These are phyloP conservation scores for Dinothrombium tinctorium DNA, from an alignment of 1,140 invertebrate species.

Conservation along the genomic window DNA sequence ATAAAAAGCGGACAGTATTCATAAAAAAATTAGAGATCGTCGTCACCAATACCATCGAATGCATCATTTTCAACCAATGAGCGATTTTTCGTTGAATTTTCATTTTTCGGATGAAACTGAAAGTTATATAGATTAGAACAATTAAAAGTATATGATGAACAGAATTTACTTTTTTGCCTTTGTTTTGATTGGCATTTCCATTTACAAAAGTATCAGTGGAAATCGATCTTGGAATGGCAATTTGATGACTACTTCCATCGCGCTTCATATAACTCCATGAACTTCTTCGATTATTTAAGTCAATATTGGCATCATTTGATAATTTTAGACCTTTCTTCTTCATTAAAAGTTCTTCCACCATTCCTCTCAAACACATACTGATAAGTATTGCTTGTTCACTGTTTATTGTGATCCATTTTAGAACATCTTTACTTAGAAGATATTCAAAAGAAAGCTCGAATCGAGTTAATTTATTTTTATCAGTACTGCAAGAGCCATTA, in stretches of 20 bases:
- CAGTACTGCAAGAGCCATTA: neutral
- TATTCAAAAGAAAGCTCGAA: conserved; percentile 87
- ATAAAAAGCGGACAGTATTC: neutral
- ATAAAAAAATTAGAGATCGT: conserved; percentile 38
- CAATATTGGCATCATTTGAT: neutral
- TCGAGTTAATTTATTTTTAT: conserved; percentile 14
- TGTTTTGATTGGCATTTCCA: neutral
- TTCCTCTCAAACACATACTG: conserved; percentile 74
- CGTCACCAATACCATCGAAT: conserved; percentile 69
- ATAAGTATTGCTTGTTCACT: conserved; percentile 80
- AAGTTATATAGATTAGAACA: neutral
- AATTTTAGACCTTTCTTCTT: conserved; percentile 36
- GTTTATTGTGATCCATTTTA: conserved; percentile 72
- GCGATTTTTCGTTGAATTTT: conserved; percentile 18
- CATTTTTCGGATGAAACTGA: conserved; percentile 13
- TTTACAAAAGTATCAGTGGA: conserved; percentile 8
- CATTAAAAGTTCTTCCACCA: conserved; percentile 76
- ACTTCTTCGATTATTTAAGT: conserved; percentile 13
- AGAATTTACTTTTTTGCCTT: neutral
- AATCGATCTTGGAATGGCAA: conserved; percentile 8
- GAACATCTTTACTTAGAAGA: conserved; percentile 63
- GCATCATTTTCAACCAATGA: conserved; percentile 54
- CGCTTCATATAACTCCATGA: conserved; percentile 29
- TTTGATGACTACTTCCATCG: conserved; percentile 22
- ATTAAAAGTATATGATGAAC: neutral